Evolutionary conservation across 2,797 vertebrate genomes (phyloP).

Genomic region (Cossypha polioptera): DNA sequence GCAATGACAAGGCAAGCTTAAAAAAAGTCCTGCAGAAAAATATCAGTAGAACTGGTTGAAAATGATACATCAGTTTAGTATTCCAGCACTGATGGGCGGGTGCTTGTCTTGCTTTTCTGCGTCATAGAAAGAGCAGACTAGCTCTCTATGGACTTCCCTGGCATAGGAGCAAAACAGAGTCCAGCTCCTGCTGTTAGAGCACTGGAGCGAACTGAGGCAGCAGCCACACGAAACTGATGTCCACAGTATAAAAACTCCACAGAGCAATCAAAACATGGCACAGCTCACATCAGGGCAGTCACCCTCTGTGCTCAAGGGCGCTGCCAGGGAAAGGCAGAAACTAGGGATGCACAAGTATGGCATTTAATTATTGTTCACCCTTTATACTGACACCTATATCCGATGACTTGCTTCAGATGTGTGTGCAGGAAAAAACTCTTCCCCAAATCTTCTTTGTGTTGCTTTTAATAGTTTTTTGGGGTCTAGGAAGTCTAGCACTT

Average conservation of each 20-base stretch:
- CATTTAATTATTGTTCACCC: background rate
- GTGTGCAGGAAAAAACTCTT: rapidly evolving
- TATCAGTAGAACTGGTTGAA: background rate
- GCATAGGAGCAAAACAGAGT: rapidly evolving
- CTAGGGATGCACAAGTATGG: too few species aligned
- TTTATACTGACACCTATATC: background rate
- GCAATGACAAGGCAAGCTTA: rapidly evolving
- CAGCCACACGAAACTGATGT: rapidly evolving
- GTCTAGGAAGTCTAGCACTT: background rate
- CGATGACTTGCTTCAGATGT: background rate
- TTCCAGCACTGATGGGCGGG: too few species aligned
- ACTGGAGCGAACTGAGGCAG: rapidly evolving
- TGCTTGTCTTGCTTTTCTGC: background rate
- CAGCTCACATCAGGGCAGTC: background rate
- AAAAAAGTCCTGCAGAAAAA: background rate
- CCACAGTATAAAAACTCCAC: rapidly evolving
- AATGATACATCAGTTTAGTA: rapidly evolving
- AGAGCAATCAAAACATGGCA: background rate
- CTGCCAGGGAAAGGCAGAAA: background rate
- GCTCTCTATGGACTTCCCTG: background rate
- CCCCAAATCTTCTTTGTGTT: rapidly evolving
- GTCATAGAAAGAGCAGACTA: rapidly evolving
- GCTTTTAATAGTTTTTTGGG: background rate
- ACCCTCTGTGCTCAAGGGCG: rapidly evolving
- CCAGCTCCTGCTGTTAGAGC: too few species aligned